A percentile compares a stretch with the other conserved stretches of the same genome.
Conservation (phyloP, 2,888 invertebrate genomes). For the Drosophila lacicola region DNA sequence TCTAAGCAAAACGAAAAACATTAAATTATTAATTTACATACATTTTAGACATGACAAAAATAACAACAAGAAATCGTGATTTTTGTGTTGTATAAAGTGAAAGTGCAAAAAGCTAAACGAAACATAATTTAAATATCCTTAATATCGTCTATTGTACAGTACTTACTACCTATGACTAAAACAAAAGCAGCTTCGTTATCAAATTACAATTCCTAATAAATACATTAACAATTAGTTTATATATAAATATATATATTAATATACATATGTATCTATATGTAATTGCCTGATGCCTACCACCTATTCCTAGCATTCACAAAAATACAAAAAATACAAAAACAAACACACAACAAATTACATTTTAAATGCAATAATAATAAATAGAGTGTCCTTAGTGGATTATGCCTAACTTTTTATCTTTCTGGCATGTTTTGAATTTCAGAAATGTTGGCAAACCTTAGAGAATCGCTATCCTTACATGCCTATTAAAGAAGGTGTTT, state of each 20-base stretch:
- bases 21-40: constrained; percentile 2
- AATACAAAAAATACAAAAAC: constrained; percentile 26
- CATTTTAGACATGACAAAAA: constrained; percentile 12
- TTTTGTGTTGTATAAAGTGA: constrained; percentile 64
- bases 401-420: no score
- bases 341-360: constrained; percentile 45
- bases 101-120: not conserved
- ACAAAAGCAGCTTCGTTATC: constrained; percentile 41
- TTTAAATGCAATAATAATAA: constrained; percentile 19
- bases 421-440: no score
- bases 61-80: constrained; percentile 59
- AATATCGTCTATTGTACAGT: constrained; percentile 51
- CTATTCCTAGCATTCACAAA: constrained; percentile 44
- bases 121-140: constrained; percentile 28
- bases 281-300: constrained; percentile 47
- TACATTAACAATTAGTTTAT: constrained; percentile 25
- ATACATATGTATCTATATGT: constrained; percentile 7
- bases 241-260: constrained; percentile 19
- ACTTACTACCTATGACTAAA: constrained; percentile 43
- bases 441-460: no score
- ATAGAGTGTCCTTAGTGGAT: no score
- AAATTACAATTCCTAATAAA: constrained; percentile 40
- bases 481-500: no score
- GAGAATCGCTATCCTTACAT: no score
- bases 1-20: not conserved